Evolutionary conservation across 2,113 vertebrate species (phyloP).

Genomic region (Aspiorhynchus laticeps): DNA sequence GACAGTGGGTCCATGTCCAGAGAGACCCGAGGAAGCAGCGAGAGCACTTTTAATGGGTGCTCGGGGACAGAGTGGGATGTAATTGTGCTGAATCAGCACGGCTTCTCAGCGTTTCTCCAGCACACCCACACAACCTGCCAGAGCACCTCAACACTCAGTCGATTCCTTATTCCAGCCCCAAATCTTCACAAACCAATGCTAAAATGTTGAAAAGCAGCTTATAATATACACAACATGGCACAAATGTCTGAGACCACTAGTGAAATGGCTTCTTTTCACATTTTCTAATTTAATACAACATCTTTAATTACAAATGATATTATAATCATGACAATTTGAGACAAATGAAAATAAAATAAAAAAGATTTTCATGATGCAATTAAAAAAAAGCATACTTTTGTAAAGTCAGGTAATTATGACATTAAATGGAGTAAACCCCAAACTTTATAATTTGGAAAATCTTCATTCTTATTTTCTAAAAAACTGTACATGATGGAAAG

Average conservation of each 20-base stretch:
- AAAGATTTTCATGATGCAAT: no score
- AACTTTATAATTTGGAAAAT: no score
- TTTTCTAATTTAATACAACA: not conserved
- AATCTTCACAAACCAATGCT: not conserved
- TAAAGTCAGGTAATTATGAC: no score
- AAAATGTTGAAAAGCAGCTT: not conserved
- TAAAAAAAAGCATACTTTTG: no score
- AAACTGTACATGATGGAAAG: no score
- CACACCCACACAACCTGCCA: slow-evolving; percentile 41
- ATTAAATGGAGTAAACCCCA: no score
- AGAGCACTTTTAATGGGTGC: slow-evolving; percentile 50
- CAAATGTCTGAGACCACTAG: not conserved
- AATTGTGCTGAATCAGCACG: slow-evolving; percentile 72
- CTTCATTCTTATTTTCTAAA: no score
- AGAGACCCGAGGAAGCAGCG: slow-evolving; percentile 66
- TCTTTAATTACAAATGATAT: not conserved
- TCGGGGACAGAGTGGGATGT: slow-evolving; percentile 44
- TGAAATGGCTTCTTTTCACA: not conserved
- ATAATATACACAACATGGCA: not conserved
- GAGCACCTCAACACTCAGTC: not conserved
- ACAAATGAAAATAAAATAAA: not conserved
- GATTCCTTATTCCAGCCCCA: not conserved
- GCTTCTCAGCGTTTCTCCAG: slow-evolving; percentile 42
- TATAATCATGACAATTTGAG: not conserved
- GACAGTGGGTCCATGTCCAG: slow-evolving; percentile 60